phyloP scores from a whole-genome alignment of 2,888 invertebrate genomes.

The Agrilus biguttatus region DNA sequence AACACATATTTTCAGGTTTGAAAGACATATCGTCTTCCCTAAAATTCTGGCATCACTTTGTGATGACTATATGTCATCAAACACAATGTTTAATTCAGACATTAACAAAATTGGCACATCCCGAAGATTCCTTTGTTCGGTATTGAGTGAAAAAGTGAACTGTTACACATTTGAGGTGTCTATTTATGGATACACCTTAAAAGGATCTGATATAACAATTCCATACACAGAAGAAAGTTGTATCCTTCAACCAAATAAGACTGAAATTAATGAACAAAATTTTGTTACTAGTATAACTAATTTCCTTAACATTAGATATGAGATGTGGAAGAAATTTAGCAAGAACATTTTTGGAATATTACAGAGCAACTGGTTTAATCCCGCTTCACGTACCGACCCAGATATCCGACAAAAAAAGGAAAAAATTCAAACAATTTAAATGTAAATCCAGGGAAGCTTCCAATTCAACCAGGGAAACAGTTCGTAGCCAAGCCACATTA shows the following conservation, averaged over 20 bases:
- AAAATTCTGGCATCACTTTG: constrained; percentile 77
- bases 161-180: constrained; percentile 86
- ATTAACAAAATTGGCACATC: constrained; percentile 74
- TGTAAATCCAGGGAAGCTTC: constrained; percentile 6
- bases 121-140: constrained; percentile 63
- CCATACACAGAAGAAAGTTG: constrained; percentile 92
- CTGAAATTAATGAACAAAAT: not conserved
- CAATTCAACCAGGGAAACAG: constrained; percentile 30
- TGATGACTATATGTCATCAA: constrained; percentile 73
- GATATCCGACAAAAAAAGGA: constrained; percentile 21
- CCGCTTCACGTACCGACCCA: constrained; percentile 34
- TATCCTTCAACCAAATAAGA: constrained; percentile 48
- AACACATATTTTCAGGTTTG: constrained; percentile 48
- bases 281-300: not conserved
- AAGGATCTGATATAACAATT: constrained; percentile 52
- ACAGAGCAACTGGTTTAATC: constrained; percentile 57
- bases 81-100: constrained; percentile 90
- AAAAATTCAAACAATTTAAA: too few relatives aligned
- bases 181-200: constrained; percentile 71
- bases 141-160: constrained; percentile 64
- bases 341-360: constrained; percentile 66
- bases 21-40: constrained; percentile 88
- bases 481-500: constrained; percentile 34
- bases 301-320: constrained; percentile 43
- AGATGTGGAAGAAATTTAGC: constrained; percentile 64